Evolutionary conservation across 2,113 vertebrate species (phyloP).

Genomic region (Syrrhaptes paradoxus): DNA sequence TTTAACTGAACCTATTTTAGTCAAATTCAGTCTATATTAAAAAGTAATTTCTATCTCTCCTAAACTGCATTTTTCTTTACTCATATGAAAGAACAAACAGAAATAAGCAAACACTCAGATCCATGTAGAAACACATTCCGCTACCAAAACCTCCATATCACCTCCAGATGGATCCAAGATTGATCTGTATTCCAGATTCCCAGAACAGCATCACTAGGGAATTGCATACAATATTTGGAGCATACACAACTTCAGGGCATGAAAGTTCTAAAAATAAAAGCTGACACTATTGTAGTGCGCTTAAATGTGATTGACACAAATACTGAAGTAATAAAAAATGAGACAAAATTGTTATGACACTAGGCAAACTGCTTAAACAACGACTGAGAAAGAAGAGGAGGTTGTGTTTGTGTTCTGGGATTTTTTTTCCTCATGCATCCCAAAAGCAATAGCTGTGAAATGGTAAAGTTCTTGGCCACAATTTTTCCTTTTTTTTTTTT

Average conservation of each 20-base stretch:
- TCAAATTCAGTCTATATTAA: background rate
- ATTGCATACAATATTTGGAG: background rate
- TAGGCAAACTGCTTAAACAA: background rate
- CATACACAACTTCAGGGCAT: background rate
- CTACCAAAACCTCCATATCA: background rate
- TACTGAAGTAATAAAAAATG: background rate
- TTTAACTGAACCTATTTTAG: background rate
- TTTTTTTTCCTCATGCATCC: background rate
- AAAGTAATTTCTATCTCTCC: background rate
- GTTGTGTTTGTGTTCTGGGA: background rate
- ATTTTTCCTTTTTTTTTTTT: background rate
- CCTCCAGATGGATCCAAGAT: background rate
- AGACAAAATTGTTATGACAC: background rate
- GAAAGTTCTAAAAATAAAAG: conserved; percentile 36
- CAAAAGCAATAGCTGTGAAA: background rate
- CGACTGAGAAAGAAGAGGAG: background rate
- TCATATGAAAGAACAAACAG: background rate
- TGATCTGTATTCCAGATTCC: background rate
- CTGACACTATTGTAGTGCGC: background rate
- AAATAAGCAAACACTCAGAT: background rate
- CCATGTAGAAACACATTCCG: background rate
- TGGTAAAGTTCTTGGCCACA: background rate
- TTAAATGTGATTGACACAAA: conserved; percentile 41
- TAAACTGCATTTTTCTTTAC: background rate
- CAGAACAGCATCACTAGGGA: background rate